A percentile compares a stretch with the other conserved stretches of the same genome.
These are phyloP conservation scores for Cheilinus undulatus DNA, from an alignment of 2,113 vertebrate species.

Conservation along the genomic window DNA sequence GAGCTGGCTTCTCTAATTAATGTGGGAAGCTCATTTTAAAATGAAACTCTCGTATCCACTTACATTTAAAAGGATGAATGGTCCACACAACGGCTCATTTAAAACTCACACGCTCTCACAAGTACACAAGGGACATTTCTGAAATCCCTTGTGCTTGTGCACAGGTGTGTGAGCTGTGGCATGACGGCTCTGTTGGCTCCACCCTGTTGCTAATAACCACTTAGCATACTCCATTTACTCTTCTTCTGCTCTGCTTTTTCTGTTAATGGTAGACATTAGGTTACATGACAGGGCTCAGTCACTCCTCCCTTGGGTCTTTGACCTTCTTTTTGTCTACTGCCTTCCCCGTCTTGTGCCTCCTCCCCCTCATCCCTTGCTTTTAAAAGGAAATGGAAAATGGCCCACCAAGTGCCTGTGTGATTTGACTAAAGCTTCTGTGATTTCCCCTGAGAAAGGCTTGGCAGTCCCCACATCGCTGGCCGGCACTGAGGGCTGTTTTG, in stretches of 20 bases:
- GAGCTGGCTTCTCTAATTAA: constrained; percentile 29
- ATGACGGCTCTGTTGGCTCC: constrained; percentile 41
- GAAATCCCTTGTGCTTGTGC: constrained; percentile 51
- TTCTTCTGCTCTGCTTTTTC: constrained; percentile 63
- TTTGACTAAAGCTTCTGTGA: constrained; percentile 82
- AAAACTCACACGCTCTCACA: constrained; percentile 29
- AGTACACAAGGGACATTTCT: constrained; percentile 46
- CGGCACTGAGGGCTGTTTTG: constrained; percentile 65
- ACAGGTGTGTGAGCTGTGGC: constrained; percentile 67
- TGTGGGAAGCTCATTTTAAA: constrained; percentile 38
- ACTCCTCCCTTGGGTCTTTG: constrained; percentile 54
- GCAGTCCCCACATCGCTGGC: constrained; percentile 69
- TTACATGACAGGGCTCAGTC: constrained; percentile 48
- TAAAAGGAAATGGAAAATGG: constrained; percentile 67
- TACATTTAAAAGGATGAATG: constrained; percentile 55
- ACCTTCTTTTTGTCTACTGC: constrained; percentile 49
- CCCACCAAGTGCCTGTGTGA: constrained; percentile 66
- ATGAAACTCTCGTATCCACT: constrained; percentile 57
- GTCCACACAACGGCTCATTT: constrained; percentile 48
- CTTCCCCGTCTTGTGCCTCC: constrained; percentile 29
- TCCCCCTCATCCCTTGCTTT: constrained; percentile 1
- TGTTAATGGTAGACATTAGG: constrained; percentile 65
- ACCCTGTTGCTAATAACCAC: constrained; percentile 67
- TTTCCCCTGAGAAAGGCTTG: constrained; percentile 78
- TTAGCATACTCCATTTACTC: constrained; percentile 74